phyloP scores from a whole-genome alignment of 2,113 vertebrate species.

The Muntiacus reevesi region DNA sequence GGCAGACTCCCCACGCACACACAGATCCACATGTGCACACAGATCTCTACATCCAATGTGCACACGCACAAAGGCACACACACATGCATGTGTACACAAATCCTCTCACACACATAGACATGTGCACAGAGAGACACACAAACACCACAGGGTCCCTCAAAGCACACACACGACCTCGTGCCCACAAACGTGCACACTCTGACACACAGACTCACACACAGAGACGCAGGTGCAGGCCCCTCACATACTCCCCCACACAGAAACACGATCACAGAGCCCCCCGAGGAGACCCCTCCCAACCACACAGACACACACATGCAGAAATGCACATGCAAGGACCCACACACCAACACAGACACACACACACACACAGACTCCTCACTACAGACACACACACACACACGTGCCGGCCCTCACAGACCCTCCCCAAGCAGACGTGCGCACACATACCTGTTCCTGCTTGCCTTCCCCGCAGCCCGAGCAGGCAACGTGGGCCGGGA shows the following conservation, averaged over 20 bases:
- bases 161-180: not conserved
- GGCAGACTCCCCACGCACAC: not conserved
- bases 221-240: not conserved
- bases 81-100: not conserved
- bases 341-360: not conserved
- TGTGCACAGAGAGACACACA: not conserved
- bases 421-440: not conserved
- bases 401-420: too few relatives aligned
- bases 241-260: not conserved
- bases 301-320: not conserved
- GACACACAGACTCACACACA: not conserved
- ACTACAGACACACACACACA: not conserved
- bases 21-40: not conserved
- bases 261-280: not conserved
- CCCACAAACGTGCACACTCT: not conserved
- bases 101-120: not conserved
- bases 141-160: not conserved
- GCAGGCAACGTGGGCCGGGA: not conserved
- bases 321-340: not conserved
- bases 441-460: accelerated
- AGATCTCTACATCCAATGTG: not conserved
- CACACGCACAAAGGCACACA: not conserved
- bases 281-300: not conserved
- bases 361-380: too few relatives aligned
- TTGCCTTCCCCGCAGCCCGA: not conserved